phyloP scores from a whole-genome alignment of 2,888 invertebrate genomes.

The Stenchaetothrips biformis region DNA sequence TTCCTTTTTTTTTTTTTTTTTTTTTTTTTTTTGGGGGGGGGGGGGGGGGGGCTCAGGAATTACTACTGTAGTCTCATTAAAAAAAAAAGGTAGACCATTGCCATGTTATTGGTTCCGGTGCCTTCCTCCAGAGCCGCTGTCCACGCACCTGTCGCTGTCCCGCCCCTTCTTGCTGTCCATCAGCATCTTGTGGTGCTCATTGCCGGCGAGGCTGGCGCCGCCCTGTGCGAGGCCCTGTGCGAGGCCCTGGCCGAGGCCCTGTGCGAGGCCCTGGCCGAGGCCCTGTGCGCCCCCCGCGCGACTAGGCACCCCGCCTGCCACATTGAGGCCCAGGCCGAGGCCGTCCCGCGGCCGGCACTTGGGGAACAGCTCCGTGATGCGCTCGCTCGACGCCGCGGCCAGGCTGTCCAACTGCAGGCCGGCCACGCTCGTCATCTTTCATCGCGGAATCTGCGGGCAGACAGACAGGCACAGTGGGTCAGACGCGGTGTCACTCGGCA shows the following conservation, averaged over 20 bases:
- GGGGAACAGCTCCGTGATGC: slow-evolving; percentile 78
- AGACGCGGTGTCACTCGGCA: no score
- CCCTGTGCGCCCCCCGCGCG: no score
- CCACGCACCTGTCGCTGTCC: background rate
- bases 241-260: background rate
- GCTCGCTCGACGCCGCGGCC: slow-evolving; percentile 58
- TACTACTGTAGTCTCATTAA: no score
- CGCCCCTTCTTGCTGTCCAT: slow-evolving; percentile 7
- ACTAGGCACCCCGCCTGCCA: background rate
- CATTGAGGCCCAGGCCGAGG: background rate
- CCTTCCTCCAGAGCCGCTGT: no score
- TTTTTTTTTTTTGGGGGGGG: no score
- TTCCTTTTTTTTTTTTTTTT: no score
- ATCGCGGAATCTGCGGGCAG: background rate
- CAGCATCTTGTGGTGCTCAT: slow-evolving; percentile 13
- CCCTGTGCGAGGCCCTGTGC: no score
- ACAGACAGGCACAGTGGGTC: background rate
- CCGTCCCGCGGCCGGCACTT: slow-evolving; percentile 71
- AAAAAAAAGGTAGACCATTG: no score
- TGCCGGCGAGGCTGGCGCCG: background rate
- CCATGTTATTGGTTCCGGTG: no score
- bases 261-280: no score
- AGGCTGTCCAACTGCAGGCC: slow-evolving; percentile 43
- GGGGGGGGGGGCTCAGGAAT: no score
- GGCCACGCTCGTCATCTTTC: slow-evolving; percentile 36